Evolutionary conservation across 1,140 invertebrate genomes (phyloP), one percentile per base, ranked within the genome.

Genomic region (Galleria mellonella): DNA sequence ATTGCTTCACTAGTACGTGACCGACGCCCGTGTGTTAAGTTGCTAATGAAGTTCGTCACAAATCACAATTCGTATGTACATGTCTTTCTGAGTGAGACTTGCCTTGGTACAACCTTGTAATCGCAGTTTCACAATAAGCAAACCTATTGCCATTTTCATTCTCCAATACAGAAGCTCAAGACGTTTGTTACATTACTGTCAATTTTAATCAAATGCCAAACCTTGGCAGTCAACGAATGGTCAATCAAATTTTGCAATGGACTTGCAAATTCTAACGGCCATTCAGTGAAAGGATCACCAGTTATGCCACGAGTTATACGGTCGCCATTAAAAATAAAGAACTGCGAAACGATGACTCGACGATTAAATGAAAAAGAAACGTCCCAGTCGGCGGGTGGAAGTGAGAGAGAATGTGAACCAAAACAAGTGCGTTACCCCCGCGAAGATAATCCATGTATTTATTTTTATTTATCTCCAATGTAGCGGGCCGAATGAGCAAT

Each of bases 361-460:
- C 64, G 56, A 67, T 66, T 51, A 61, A 71, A 67, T 37, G 62
- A 76, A 62, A 71, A 77, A 72, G 49, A 43, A 45, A 70, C 69
- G 55, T 51, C 62, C 62, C 14, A 66, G 57, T 57, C 47, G 43
- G 49, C 56, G 39, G 41, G 74, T 61, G 72, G 55, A 71, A 74
- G 66, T 55, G 73, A 66, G 77, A 73, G 48, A 55, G 57, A 51
- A 36, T 49, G 47, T 61, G 61, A 69, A 57, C 61, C 72, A 64
- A 83, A 37, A 83, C 73, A 82, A 83, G 79, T 83, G 72, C 77
- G 77, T 83, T 83, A 82, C 79, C 79, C 79, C 79, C 79, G 57
- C 77, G 73, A 76, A 79, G 76, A 78, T 68, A 72, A 72, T 75
- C 58, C 31, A 56, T 51, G 51, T 65, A 68, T 75, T 65, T 70